Base-by-base conservation (phyloP, 2,113 vertebrate species). In the Atherinomorus stipes region DNA sequence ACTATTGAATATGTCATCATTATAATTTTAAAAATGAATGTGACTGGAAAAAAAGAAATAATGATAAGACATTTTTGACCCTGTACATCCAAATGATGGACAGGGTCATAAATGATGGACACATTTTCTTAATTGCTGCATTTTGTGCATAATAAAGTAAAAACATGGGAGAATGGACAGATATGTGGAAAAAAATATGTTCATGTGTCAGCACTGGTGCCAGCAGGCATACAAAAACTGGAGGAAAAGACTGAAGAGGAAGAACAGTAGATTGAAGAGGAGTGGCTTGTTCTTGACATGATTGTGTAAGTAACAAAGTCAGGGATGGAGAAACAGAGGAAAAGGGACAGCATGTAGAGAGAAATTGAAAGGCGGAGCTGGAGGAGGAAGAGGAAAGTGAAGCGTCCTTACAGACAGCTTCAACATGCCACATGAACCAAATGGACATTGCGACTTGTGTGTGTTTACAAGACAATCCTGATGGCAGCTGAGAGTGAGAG, bases 391-490 rank as follows among this genome's bases (percentile, higher is more conserved):
- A 84, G 59, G 74, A 65, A 49, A 76, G 37, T 16, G 64, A 61
- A 60, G 62, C 44, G 22, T 54, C 65, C n/a, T 63, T 26, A 56
- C 66, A 78, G 88, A 89, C 83, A 85, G 82, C 81, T 86, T 89
- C 76, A 80, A 90, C 89, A 92, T 85, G 83, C 78, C 88, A 78
- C 77, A 75, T 80, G 83, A 78, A 77, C 60, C 76, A 89, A 85
- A 91, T 91, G 87, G 92, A 80, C 83, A 75, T 51, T 61, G 73
- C 0, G 49, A 85, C 88, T 83, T 28, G 67, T 81, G 67, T 86
- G 83, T 66, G 81, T 78, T 74, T 64, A 84, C 76, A 88, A 91
- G 90, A 90, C 90, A 82, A 87, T 88, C 85, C 76, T 88, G 84
- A 87, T 81, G 86, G 76, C 59, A 62, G 79, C 74, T 47, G 85